These are phyloP conservation scores for Haliaeetus leucogaster DNA, from an alignment of 2,113 vertebrate genomes.

Conservation along the genomic window DNA sequence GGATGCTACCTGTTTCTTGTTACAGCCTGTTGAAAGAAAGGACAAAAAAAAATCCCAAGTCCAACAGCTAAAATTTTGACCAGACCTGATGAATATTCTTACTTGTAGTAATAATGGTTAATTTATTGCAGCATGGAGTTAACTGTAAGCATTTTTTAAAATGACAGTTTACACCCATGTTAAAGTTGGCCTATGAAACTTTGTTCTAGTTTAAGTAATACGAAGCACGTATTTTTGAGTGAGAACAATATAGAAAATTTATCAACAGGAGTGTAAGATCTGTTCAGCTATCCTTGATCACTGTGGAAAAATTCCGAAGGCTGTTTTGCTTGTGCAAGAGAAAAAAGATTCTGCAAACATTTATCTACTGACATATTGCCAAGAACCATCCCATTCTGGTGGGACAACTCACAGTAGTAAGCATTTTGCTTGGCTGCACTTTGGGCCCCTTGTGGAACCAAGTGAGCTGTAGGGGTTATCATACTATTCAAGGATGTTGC, in stretches of 20 bases:
- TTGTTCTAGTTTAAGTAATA: not conserved
- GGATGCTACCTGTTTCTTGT: not conserved
- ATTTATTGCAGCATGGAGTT: not conserved
- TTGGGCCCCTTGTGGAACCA: not conserved
- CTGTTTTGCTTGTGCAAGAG: not conserved
- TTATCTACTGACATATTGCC: not conserved
- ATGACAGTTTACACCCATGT: not conserved
- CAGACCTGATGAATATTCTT: not conserved
- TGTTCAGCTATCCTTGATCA: not conserved
- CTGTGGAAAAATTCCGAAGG: not conserved
- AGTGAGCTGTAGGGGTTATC: not conserved
- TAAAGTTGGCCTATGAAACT: not conserved
- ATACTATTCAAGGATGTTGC: not conserved
- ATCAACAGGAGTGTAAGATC: not conserved
- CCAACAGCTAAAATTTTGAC: not conserved
- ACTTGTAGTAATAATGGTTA: not conserved
- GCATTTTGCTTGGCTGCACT: not conserved
- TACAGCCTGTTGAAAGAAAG: not conserved
- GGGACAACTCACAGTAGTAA: not conserved
- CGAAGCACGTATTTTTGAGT: not conserved
- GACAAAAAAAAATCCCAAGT: not conserved
- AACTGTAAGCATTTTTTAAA: not conserved
- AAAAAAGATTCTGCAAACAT: not conserved
- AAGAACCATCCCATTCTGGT: not conserved
- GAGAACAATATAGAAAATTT: not conserved